Base-by-base conservation (phyloP, 2,797 vertebrate species). In the Typhlichthys eigenmanni region DNA sequence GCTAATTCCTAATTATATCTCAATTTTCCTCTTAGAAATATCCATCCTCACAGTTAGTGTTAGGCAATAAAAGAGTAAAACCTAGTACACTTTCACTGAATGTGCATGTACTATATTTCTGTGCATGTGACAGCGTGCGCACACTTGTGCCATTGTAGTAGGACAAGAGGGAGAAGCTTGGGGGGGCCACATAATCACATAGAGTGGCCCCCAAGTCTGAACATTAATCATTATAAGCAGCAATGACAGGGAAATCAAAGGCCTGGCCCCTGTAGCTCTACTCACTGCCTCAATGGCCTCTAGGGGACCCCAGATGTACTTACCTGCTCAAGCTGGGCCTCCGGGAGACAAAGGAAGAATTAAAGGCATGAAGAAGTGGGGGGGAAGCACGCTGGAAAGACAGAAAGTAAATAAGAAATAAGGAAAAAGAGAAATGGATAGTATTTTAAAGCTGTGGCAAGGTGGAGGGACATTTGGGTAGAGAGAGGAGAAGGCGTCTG, bases 171-270 rank as follows among this genome's bases (percentile, higher is more conserved):
- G 16, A 19, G 53, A 70, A 85, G 84, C 70, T 76, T 69, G 58
- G 60, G 64, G 78, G 81, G 19, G 74, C 70, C 76, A 79, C 78
- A 83, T 91, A 89, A 89, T 91, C 82, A 87, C 80, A 85, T 66
- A 76, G 75, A 90, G 85, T 88, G 83, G 84, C 84, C 79, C 79
- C 79, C 78, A 83, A 87, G 82, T 88, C 81, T 43, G 76, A 76
- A 61, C 89, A 93, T 93, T 90, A 91, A 92, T 93, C 91, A 92
- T 90, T 86, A 89, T 91, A 92, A 91, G 85, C 83, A 89, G 76
- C 75, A 68, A 55, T 91, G 91, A 90, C 91, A 91, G 85, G 68
- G 89, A 92, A 92, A 91, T 91, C 90, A 92, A 91, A 92, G 82
- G 47, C 56, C 66, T 79, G 75, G 80, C 79, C 82, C 73, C 75